A percentile compares a stretch with the other conserved stretches of the same genome.
Evolutionary conservation across 2,113 vertebrate species (phyloP).

Genomic region (Callionymus lyra): DNA sequence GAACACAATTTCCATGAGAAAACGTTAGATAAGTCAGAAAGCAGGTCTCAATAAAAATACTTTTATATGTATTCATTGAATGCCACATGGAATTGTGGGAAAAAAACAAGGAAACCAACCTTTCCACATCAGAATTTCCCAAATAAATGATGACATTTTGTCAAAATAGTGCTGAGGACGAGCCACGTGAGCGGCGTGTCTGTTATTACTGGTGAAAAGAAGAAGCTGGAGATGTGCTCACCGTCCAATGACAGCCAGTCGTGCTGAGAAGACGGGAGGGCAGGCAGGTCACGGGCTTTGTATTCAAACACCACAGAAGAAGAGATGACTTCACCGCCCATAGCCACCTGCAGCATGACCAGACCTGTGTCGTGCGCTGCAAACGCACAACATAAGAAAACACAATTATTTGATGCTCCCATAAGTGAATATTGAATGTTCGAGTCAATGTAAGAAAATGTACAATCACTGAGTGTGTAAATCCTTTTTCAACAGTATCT

Average conservation of each 20-base stretch:
- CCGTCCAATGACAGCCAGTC: conserved; percentile 97
- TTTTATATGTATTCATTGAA: too few relatives aligned
- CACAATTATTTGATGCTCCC: too few relatives aligned
- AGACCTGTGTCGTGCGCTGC: conserved; percentile 96
- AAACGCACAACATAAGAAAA: conserved; percentile 10
- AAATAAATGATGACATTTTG: too few relatives aligned
- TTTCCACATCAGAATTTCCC: too few relatives aligned
- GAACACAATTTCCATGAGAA: too few relatives aligned
- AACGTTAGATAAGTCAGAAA: too few relatives aligned
- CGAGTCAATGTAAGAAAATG: not conserved
- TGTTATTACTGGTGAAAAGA: not conserved
- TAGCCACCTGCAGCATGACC: conserved; percentile 95
- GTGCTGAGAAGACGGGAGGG: conserved; percentile 92
- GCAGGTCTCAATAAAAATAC: too few relatives aligned
- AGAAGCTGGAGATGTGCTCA: conserved; percentile 56
- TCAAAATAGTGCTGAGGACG: too few relatives aligned
- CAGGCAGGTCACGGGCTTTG: conserved; percentile 89
- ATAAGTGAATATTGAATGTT: not conserved
- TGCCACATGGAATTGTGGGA: too few relatives aligned
- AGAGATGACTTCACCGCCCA: conserved; percentile 94
- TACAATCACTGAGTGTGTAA: not conserved
- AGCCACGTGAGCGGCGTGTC: too few relatives aligned
- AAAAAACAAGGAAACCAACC: too few relatives aligned
- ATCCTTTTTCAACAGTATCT: too few relatives aligned
- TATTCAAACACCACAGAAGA: conserved; percentile 98